Conservation (phyloP, 1,140 invertebrate species). For the Nomia melanderi region DNA sequence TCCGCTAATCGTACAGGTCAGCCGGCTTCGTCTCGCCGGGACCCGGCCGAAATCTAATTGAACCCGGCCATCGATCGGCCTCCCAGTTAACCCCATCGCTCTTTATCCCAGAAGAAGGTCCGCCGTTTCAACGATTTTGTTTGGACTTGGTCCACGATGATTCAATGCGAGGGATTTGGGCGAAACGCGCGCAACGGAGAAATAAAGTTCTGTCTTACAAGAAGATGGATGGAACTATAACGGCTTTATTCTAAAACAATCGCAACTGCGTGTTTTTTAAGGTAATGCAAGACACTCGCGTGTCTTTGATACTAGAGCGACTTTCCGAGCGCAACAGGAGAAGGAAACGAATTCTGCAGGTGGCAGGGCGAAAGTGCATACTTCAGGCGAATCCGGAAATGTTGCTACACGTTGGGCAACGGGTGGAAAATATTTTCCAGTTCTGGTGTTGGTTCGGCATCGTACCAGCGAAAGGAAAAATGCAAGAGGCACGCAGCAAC, state of each 20-base stretch:
- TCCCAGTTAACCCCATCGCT: neutral
- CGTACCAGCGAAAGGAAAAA: constrained; percentile 15
- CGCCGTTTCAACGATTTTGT: neutral
- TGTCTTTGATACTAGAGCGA: no score
- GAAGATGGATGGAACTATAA: no score
- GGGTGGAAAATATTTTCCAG: neutral
- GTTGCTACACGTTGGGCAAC: neutral
- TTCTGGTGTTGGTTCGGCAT: neutral
- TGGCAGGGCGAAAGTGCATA: no score
- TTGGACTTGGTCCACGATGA: neutral
- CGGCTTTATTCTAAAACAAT: no score
- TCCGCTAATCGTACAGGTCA: constrained; percentile 54
- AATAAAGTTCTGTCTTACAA: no score
- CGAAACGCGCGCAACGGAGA: no score
- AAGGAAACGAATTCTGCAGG: no score
- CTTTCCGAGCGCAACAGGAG: no score
- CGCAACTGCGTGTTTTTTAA: no score
- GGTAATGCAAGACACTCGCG: no score
- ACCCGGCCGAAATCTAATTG: constrained; percentile 35
- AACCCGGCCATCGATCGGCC: constrained; percentile 30
- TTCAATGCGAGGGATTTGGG: neutral
- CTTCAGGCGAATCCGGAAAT: constrained; percentile 12
- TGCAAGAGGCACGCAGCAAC: constrained; percentile 13
- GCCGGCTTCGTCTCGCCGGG: constrained; percentile 19
- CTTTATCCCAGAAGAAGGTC: neutral